Conservation (phyloP, 1,140 invertebrate species). For the Oppia nitens region DNA sequence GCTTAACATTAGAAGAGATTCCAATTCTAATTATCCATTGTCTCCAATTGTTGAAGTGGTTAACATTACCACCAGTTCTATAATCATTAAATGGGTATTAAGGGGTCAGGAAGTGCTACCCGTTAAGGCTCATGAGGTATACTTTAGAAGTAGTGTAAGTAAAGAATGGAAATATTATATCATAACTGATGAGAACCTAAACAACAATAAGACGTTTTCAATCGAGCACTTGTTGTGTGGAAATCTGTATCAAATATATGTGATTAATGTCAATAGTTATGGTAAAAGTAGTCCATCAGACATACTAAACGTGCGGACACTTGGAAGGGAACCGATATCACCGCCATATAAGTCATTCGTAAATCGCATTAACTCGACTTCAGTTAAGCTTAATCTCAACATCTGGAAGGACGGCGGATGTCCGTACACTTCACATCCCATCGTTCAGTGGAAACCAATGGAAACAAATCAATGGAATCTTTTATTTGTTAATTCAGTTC, state of each 20-base stretch:
- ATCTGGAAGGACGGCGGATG: slow-evolving; percentile 88
- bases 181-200: not conserved
- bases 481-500: not conserved
- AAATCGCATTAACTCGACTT: slow-evolving; percentile 49
- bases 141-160: not conserved
- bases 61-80: not conserved
- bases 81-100: not conserved
- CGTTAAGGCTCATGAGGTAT: not conserved
- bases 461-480: not conserved
- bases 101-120: not conserved
- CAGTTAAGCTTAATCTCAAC: slow-evolving; percentile 70
- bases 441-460: slow-evolving; percentile 32
- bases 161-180: slow-evolving; percentile 6
- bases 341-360: not conserved
- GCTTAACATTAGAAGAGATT: not conserved
- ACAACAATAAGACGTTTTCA: not conserved
- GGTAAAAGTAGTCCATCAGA: not conserved
- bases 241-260: slow-evolving; percentile 1
- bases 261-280: not conserved
- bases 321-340: not conserved
- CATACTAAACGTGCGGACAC: not conserved
- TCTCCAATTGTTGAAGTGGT: not conserved
- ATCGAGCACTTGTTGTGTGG: not conserved
- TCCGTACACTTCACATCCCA: slow-evolving; percentile 89
- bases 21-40: not conserved